Conservation (phyloP, 2,113 vertebrate genomes). For the Procavia capensis region DNA sequence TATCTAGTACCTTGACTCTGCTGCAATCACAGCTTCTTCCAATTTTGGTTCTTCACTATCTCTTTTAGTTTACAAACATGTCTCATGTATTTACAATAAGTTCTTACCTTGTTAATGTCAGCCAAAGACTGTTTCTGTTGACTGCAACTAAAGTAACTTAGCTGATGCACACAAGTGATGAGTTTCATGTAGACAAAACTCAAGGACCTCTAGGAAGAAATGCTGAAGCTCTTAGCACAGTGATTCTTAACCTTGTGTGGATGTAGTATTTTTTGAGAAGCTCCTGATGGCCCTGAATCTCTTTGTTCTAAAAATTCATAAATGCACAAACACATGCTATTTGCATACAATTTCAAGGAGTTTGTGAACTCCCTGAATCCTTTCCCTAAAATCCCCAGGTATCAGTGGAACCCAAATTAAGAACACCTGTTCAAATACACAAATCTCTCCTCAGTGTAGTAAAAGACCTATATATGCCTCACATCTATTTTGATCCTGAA, state of each 20-base stretch:
- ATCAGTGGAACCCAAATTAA: slow-evolving; percentile 50
- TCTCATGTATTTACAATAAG: neutral
- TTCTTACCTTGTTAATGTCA: neutral
- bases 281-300: neutral
- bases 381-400: neutral
- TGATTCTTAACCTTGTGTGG: neutral
- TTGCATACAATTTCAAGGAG: neutral
- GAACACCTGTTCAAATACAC: slow-evolving; percentile 52
- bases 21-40: neutral
- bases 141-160: neutral
- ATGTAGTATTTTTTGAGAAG: neutral
- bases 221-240: neutral
- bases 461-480: slow-evolving; percentile 6
- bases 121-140: neutral
- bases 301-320: slow-evolving; percentile 13
- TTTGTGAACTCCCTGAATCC: slow-evolving; percentile 33
- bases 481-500: slow-evolving; percentile 35
- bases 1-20: neutral
- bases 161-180: neutral
- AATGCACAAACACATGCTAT: slow-evolving; percentile 5
- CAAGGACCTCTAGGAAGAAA: neutral
- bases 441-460: neutral
- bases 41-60: neutral
- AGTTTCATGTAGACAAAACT: neutral
- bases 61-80: neutral